Conservation (phyloP, 2,888 invertebrate species). For the Agrypnus murinus region DNA sequence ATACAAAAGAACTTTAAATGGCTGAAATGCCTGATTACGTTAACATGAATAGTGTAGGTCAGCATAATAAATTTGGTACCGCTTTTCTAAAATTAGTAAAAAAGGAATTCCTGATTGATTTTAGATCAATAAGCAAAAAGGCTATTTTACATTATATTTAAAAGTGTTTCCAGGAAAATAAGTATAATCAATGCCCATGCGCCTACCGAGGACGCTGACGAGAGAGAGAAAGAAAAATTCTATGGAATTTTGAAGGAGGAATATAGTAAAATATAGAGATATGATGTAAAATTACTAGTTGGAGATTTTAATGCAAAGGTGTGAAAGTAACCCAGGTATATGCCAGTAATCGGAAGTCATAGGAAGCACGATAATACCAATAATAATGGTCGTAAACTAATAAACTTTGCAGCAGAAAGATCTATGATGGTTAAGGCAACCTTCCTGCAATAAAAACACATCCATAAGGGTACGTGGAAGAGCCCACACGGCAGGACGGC, state of each 20-base stretch:
- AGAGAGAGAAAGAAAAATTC: background rate
- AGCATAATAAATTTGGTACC: background rate
- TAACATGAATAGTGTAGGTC: background rate
- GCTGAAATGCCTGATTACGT: too few species aligned
- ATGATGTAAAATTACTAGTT: background rate
- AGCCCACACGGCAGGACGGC: slow-evolving; percentile 5
- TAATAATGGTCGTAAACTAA: background rate
- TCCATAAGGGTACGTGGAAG: slow-evolving; percentile 14
- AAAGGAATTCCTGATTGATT: background rate
- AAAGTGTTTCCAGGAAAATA: background rate
- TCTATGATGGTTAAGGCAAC: background rate
- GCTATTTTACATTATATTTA: background rate
- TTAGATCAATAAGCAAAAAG: slow-evolving; percentile 3
- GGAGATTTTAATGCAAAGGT: slow-evolving; percentile 3
- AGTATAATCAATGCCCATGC: slow-evolving; percentile 8
- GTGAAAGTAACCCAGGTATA: background rate
- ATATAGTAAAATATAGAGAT: slow-evolving; percentile 3
- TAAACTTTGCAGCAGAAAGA: slow-evolving; percentile 11
- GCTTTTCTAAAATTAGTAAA: background rate
- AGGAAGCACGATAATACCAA: slow-evolving; percentile 1
- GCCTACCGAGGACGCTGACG: background rate
- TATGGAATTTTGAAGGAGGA: slow-evolving; percentile 8
- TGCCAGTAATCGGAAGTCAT: background rate
- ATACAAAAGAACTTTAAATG: too few species aligned
- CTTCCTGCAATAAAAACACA: slow-evolving; percentile 1